phyloP scores from a whole-genome alignment of 2,797 vertebrate genomes.

The Mormyrus proboscirostris region DNA sequence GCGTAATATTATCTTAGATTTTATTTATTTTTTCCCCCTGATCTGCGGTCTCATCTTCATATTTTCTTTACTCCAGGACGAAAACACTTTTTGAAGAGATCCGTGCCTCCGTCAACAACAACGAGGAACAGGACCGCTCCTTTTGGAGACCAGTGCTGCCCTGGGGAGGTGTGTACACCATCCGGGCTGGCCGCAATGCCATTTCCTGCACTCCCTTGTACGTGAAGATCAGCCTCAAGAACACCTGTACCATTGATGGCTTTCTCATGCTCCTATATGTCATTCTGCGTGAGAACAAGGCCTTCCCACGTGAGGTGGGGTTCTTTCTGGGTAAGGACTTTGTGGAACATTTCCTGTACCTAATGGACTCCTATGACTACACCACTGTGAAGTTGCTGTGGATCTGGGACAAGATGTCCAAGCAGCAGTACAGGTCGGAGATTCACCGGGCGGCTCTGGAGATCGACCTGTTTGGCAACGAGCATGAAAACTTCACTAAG shows the following conservation, averaged over 20 bases:
- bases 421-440: slow-evolving; percentile 76
- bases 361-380: slow-evolving; percentile 85
- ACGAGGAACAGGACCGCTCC: slow-evolving; percentile 72
- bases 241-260: slow-evolving; percentile 86
- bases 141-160: slow-evolving; percentile 87
- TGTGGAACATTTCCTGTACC: slow-evolving; percentile 76
- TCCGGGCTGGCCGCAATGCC: slow-evolving; percentile 77
- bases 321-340: slow-evolving; percentile 77
- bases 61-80: slow-evolving; percentile 53
- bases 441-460: slow-evolving; percentile 71
- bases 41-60: not conserved
- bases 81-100: slow-evolving; percentile 89
- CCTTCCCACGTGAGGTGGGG: slow-evolving; percentile 71
- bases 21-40: too few species aligned
- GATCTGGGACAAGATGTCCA: slow-evolving; percentile 88
- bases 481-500: slow-evolving; percentile 84
- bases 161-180: slow-evolving; percentile 81
- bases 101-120: slow-evolving; percentile 80
- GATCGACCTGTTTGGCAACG: slow-evolving; percentile 86
- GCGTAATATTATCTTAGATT: not conserved
- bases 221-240: slow-evolving; percentile 78
- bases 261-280: slow-evolving; percentile 86
- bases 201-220: slow-evolving; percentile 81
- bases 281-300: slow-evolving; percentile 78
- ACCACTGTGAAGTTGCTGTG: slow-evolving; percentile 84